Evolutionary conservation across 2,888 invertebrate species (phyloP), one percentile per base, ranked within the genome.

Genomic region (Brenthis daphne): DNA sequence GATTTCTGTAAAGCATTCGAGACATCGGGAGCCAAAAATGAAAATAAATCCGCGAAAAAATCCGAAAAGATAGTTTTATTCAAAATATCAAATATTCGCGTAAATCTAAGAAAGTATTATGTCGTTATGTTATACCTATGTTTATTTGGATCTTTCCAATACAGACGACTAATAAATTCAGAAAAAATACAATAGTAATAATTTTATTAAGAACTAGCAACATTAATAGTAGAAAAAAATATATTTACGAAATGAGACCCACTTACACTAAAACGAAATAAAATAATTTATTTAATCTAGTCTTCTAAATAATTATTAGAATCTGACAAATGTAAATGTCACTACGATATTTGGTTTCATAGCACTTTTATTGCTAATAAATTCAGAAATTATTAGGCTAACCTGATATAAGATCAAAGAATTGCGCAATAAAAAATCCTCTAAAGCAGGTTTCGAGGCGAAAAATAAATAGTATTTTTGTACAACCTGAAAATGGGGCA

Each of bases 401-500:
- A 12, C 14, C 54, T 29, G 47, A 55, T 61, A 56, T 33, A 37
- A 69, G 71, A 71, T 71, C 65, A 71, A 57, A 66, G 66, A 71
- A 58, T 68, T 64, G 60, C 65, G 67, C 53, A 73, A 73, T 70
- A 66, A 69, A 67, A 66, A 51, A 61, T 33, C 68, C 48, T 53
- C 51, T 64, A 57, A 72, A 69, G 56, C 63, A 43, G 53, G 67
- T 67, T 67, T 64, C 37, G 57, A 60, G 70, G 60, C 24, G 24
- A 60, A 68, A 60, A 72, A 69, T 60, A 70, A 68, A 65, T 54
- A 63, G 56, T 63, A 63, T 67, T 70, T 63, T 70, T 50, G 67
- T 69, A 74, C 70, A 73, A 71, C 70, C 65, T 66, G 70, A 67
- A 74, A 73, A 73, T 56, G 67, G 75, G 55, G 51, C 73, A 54